phyloP scores from a whole-genome alignment of 2,797 vertebrate genomes.

The Eurystomus glaucurus region DNA sequence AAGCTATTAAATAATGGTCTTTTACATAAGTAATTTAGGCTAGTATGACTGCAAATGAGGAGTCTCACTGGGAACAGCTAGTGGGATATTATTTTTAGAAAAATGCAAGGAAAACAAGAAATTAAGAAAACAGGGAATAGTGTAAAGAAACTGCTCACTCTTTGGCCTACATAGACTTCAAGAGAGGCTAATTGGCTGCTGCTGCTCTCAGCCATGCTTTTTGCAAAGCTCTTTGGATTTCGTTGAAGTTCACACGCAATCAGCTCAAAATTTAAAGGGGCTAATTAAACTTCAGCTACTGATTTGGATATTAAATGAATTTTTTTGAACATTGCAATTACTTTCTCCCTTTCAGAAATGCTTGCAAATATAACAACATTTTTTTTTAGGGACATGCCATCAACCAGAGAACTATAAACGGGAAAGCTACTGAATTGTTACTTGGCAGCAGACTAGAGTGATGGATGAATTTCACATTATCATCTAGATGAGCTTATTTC shows the following conservation, averaged over 20 bases:
- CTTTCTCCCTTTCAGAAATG: conserved; percentile 27
- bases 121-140: background rate
- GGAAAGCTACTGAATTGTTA: conserved; percentile 10
- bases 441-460: background rate
- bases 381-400: background rate
- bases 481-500: conserved; percentile 31
- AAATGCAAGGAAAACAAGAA: conserved; percentile 6
- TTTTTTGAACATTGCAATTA: background rate
- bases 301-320: background rate
- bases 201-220: background rate
- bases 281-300: conserved; percentile 20
- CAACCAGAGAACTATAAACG: background rate
- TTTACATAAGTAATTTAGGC: background rate
- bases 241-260: background rate
- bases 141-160: background rate
- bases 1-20: background rate
- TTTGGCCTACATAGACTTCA: background rate
- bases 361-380: background rate
- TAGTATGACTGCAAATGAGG: background rate
- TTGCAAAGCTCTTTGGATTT: background rate
- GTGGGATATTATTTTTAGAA: background rate
- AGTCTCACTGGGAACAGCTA: background rate
- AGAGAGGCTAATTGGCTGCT: background rate
- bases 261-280: background rate
- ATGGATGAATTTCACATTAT: conserved; percentile 14